Base-by-base conservation (phyloP, 2,888 invertebrate species). In the Pandemis cinnamomeana region DNA sequence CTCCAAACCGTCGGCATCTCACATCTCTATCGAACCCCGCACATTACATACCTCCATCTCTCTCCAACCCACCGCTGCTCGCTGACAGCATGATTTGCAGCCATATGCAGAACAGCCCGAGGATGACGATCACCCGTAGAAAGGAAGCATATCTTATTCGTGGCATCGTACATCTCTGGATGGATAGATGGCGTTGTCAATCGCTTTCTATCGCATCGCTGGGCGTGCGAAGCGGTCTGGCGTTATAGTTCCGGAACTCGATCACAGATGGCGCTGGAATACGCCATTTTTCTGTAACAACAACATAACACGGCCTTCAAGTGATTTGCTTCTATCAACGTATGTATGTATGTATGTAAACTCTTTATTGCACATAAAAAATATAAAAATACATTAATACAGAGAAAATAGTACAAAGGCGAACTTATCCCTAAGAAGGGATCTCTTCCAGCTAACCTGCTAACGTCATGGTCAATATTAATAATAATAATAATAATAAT, bases 81-180 rank as follows among this genome's bases (percentile, higher is more conserved):
- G 91, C 91, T 0, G 93, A 89, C 74, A 93, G 84, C 91, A 94
- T 91, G 72, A 94, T 92, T 83, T 94, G 94, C 69, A 94, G 82
- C 94, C 93, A 94, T 7, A 94, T 78, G 80, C 91, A 91, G 75
- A 94, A 87, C 8, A 94, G 84, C 46, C 89, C 91, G 69, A 92
- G 80, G 70, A 93, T 90, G 66, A 93, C 89, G 64, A 92, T 80
- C 71, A 91, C 85, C 53, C 94, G 87, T 58, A 92, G 86, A 67
- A 93, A 81, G n/a, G 93, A 88, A 36, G 89, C 91, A 87, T 92
- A 94, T 82, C 89, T 90, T 80, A 94, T 77, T 62, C 94, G 89
- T 77, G 93, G 94, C 93, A 94, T 96, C 93, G 80, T 84, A 81
- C 80, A 15, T 73, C 64, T 62, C 72, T 68, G 67, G 67, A 55